Evolutionary conservation across 2,113 vertebrate species (phyloP), one percentile per base, ranked within the genome.

Genomic region (Turdus rufiventris): DNA sequence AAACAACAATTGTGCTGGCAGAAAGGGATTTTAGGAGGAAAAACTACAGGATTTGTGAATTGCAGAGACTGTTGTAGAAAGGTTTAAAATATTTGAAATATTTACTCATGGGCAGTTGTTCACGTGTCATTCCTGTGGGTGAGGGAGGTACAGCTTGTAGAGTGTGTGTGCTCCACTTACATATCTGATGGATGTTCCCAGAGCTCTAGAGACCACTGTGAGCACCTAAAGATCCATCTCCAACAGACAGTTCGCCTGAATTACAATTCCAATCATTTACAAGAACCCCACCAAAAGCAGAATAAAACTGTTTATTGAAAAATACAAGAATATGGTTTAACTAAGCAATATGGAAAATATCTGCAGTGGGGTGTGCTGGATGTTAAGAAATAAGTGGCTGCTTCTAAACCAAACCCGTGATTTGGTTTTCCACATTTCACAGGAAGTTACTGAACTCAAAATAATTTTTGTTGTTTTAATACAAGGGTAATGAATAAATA

Each of bases 361-460:
- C 66, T 85, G 54, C 26, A 60, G 3, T n/a, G 26, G 5, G 25
- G 34, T 77, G 50, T 76, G 48, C 74, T 77, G 74, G 54, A n/a
- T 76, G 60, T 57, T 36, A 63, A 24, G 23, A 89, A 48, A 45
- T 21, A 78, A 81, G 25, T 33, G 25, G 26, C 34, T 66, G 34
- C 51, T 70, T 91, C 28, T 4, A 74, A 79, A 75, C 25, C 42
- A 66, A 77, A 51, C 34, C 14, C 47, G 26, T 21, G 47, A 54
- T 89, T 91, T 75, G 75, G 43, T 54, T 91, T 91, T 84, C 66
- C 16, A 3, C 36, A 33, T 85, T 95, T 85, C 75, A 89, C 63
- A 84, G 91, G 88, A 96, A 90, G 85, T 90, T 51, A 71, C 26
- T 60, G 43, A 93, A 67, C 65, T 66, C 77, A 63, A 96, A 96